Evolutionary conservation across 64 coral and sea anemone species (phyloP).

Genomic region (Orbicella faveolata): DNA sequence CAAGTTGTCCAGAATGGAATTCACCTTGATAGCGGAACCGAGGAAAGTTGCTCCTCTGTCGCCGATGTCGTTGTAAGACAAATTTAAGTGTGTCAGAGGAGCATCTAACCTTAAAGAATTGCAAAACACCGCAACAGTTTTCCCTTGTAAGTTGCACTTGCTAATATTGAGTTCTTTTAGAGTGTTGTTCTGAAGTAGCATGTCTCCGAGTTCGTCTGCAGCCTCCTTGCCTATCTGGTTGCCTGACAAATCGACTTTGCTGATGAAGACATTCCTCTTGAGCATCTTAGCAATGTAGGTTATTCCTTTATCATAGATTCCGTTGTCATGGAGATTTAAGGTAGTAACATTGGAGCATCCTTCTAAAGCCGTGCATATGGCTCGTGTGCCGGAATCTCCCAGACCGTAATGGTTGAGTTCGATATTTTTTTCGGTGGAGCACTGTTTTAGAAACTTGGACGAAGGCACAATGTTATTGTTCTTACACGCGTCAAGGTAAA

Average conservation of each 20-base stretch:
- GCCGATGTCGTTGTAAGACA: constrained; percentile 59
- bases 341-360: constrained; percentile 15
- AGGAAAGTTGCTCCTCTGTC: constrained; percentile 41
- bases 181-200: constrained; percentile 33
- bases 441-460: constrained; percentile 44
- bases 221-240: constrained; percentile 48
- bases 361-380: constrained; percentile 52
- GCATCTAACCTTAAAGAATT: constrained; percentile 24
- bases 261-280: constrained; percentile 50
- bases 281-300: constrained; percentile 65
- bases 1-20: constrained; percentile 16
- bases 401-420: constrained; percentile 79
- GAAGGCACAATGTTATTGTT: constrained; percentile 3
- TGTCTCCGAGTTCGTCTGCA: constrained; percentile 13
- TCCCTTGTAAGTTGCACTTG: constrained; percentile 41
- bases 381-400: constrained; percentile 44
- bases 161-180: constrained; percentile 53
- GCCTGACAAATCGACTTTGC: constrained; percentile 58
- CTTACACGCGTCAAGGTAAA: constrained; percentile 32
- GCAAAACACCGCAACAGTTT: not conserved
- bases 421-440: constrained; percentile 1
- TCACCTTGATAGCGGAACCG: constrained; percentile 18
- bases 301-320: constrained; percentile 59
- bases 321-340: constrained; percentile 85
- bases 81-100: constrained; percentile 36